Evolutionary conservation across 2,797 vertebrate species (phyloP), one percentile per base, ranked within the genome.

Genomic region (Gymnodraco acuticeps): DNA sequence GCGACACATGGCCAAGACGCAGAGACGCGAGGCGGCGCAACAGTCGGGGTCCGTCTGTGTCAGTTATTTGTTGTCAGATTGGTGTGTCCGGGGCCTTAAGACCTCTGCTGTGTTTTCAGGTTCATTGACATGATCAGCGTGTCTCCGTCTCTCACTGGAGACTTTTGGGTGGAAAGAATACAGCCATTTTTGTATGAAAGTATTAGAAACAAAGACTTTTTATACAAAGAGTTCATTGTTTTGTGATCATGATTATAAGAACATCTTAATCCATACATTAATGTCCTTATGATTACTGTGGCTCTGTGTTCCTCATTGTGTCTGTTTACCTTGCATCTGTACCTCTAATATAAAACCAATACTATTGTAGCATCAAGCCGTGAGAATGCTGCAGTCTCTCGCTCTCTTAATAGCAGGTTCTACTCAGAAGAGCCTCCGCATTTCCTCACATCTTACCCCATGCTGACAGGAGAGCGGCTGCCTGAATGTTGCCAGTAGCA

Each of bases 401-500:
- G 14, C 62, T 58, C 43, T 76, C 38, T 53, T 69, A 67, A 68
- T 46, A 64, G 71, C 58, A 13, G 56, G 7, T 56, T 80, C 50
- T 58, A n/a, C 66, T 56, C 72, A 14, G 53, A 19, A 23, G 12
- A 78, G 64, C 64, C 71, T 65, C 74, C 20, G 56, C 64, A 5
- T 78, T 76, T 82, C 83, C 71, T 86, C 83, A 72, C 80, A 74
- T 87, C 81, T 67, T 12, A 48, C 67, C 61, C 55, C 82, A 64
- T 62, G 77, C 82, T 85, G 80, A 74, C 79, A 51, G 70, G 38
- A 84, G 80, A 51, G 53, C 16, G 20, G 56, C 75, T 56, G 64
- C 51, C 73, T 87, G 83, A 85, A 78, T 70, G 70, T 66, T 75
- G 76, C 86, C 72, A 65, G 75, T 73, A 87, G 87, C 78, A 78